Base-by-base conservation (phyloP, 2,797 vertebrate genomes). In the Protonibea diacanthus region DNA sequence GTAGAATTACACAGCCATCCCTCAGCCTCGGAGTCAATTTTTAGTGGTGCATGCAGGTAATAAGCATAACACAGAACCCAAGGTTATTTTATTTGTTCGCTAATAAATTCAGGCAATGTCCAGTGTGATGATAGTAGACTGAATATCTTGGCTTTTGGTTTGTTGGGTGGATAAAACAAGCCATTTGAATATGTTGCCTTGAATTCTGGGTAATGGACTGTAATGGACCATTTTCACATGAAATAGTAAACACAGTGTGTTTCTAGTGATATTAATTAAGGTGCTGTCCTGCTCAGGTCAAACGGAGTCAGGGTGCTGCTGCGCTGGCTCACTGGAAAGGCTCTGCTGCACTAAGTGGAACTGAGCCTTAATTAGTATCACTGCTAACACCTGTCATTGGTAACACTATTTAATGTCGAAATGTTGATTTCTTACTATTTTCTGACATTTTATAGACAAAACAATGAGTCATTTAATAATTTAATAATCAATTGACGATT, bases 1-100 rank as follows among this genome's bases (percentile, higher is more conserved):
- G 70, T 62, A 27, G 62, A 64, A 62, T 48, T 61, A 78, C 20
- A 29, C 47, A 15, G 23, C 25, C 21, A 2, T 67, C 45, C 70
- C 29, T 73, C 64, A 53, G 72, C 42, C n/a, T 38, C 44, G 6
- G 60, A 66, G 71, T 73, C 44, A 53, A 66, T 81, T 69, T 72
- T 72, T 60, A 42, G 61, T n/a, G 2, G 58, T 12, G 33, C 60
- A 78, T 27, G 14, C 12, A 29, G 63, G 69, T 82, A 80, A 75
- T 76, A 82, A 70, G n/a, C n/a, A n/a, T n/a, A n/a, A 33, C 33
- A 9, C 7, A 33, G 33, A 33, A 33, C 33, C 7, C 33, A 33
- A 7, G 7, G 33, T 8, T 8, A 38, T 38, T 38, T 38, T 38
- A 9, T 33, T 8, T 5, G 18, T 52, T 52, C 2, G 6, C 3